Base-by-base conservation (phyloP, 2,797 vertebrate species). In the Acanthornis magna region DNA sequence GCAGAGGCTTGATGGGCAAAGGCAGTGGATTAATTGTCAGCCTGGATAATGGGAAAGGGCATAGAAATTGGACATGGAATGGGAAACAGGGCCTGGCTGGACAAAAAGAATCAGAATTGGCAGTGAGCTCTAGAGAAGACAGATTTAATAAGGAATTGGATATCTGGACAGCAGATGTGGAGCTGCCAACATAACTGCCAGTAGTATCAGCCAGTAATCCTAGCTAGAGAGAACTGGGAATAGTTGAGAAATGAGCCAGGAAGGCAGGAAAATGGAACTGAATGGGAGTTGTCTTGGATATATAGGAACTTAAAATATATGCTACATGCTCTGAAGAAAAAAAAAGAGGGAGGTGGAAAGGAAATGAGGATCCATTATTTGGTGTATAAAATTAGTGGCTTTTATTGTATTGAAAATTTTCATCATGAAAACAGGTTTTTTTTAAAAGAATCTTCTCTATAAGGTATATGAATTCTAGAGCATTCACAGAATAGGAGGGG, bases 271-370 rank as follows among this genome's bases (percentile, higher is more conserved):
- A 86, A 72, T 58, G 15, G 19, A 55, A 61, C 86, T 81, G 30
- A 66, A 0, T 70, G 47, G 53, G 14, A 79, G 19, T 26, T 27
- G 10, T 26, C 22, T 62, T 68, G 18, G 34, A 4, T 85, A 15
- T 63, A 7, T 51, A 54, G 77, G 51, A 87, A 60, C 1, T 25
- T 42, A 32, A 4, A 51, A 18, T 47, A 15, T 72, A n/a, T 67
- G 21, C 30, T 73, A 5, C 0, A 0, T 68, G 15, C 9, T 26
- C 12, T 72, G 19, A 76, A 47, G 5, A 23, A 50, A 9, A 18
- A 51, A 54, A 74, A 42, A 36, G 38, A 22, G 16, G 4, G 7
- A 11, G 1, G 0, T 7, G 2, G 3, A 10, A 4, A 4, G 3
- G 11, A 58, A 61, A 36, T 45, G 5, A 36, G 34, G 4, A 38